These are phyloP conservation scores for Eulemur macaco DNA, from an alignment of 2,113 vertebrate species.

Conservation along the genomic window DNA sequence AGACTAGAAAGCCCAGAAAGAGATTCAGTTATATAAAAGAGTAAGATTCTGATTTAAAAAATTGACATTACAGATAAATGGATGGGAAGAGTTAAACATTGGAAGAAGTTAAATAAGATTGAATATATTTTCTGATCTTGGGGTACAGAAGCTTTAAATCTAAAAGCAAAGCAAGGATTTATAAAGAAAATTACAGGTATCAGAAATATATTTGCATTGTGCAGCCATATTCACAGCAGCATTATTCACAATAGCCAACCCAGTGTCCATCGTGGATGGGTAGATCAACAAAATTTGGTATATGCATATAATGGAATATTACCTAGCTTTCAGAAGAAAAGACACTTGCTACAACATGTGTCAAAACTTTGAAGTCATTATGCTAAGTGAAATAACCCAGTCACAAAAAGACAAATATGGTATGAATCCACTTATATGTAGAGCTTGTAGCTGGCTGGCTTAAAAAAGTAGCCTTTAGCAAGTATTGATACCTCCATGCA, in stretches of 20 bases:
- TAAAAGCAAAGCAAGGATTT: not conserved
- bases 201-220: not conserved
- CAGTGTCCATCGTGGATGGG: not conserved
- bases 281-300: not conserved
- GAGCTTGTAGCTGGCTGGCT: not conserved
- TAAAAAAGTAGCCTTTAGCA: not conserved
- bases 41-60: not conserved
- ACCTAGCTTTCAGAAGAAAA: not conserved
- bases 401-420: not conserved
- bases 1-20: not conserved
- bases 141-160: not conserved
- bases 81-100: constrained; percentile 9
- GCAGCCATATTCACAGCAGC: not conserved
- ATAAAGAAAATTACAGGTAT: not conserved
- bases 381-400: constrained; percentile 1
- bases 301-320: not conserved
- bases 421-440: not conserved
- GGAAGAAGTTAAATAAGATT: not conserved
- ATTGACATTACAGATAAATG: not conserved
- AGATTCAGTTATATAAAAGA: not conserved
- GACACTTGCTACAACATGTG: not conserved
- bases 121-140: not conserved
- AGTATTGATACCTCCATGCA: not conserved
- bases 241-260: not conserved
- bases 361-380: not conserved